Conservation (phyloP, 1,140 invertebrate species). For the Apis florea region DNA sequence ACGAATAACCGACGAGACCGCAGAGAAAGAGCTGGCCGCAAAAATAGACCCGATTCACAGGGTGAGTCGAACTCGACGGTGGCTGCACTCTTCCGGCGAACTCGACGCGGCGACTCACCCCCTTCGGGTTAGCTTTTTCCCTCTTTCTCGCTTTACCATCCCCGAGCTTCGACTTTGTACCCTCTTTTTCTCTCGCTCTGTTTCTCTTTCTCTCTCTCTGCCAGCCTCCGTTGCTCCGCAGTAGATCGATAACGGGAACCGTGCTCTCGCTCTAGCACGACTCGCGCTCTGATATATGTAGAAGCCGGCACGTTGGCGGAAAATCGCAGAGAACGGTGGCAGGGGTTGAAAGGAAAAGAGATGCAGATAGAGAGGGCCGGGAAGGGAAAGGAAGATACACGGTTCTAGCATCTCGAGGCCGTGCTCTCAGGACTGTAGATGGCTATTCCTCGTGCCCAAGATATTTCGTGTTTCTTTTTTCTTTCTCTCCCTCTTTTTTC, state of each 20-base stretch:
- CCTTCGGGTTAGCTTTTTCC: slow-evolving; percentile 34
- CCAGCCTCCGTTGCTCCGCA: slow-evolving; percentile 67
- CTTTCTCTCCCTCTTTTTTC: too few relatives aligned
- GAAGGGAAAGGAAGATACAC: slow-evolving; percentile 6
- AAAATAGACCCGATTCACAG: slow-evolving; percentile 7
- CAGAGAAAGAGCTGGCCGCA: neutral
- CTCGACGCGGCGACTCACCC: slow-evolving; percentile 15
- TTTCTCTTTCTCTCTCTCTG: neutral
- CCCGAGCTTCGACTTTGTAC: slow-evolving; percentile 60
- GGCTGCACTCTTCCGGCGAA: slow-evolving; percentile 9
- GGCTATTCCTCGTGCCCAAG: slow-evolving; percentile 8
- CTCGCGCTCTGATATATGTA: slow-evolving; percentile 59
- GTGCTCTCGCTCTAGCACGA: slow-evolving; percentile 54
- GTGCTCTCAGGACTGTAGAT: slow-evolving; percentile 56
- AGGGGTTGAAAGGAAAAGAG: slow-evolving; percentile 56
- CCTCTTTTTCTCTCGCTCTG: neutral
- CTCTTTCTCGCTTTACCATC: slow-evolving; percentile 55
- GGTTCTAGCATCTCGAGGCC: slow-evolving; percentile 51
- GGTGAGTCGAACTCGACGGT: neutral
- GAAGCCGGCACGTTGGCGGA: slow-evolving; percentile 60
- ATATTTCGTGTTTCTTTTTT: neutral
- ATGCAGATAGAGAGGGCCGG: neutral
- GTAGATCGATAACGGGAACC: slow-evolving; percentile 75
- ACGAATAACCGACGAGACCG: neutral
- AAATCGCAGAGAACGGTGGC: slow-evolving; percentile 65